These are phyloP conservation scores for Miltochrista miniata DNA, from an alignment of 2,888 invertebrate species.

Conservation along the genomic window DNA sequence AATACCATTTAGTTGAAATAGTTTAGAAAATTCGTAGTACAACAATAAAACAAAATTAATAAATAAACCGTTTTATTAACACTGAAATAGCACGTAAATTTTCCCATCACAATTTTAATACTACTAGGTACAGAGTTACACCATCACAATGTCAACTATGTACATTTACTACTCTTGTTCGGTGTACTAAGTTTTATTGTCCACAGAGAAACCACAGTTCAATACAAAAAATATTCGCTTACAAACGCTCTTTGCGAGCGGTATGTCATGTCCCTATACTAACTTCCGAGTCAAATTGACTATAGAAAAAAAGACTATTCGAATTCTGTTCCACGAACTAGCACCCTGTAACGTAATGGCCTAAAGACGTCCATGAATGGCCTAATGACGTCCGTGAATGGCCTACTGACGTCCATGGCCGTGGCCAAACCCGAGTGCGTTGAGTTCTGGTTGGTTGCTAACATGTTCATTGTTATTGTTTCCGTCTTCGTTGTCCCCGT, in stretches of 20 bases:
- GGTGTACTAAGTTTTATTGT: slow-evolving; percentile 18
- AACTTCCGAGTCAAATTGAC: slow-evolving; percentile 35
- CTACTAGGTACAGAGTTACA: slow-evolving; percentile 67
- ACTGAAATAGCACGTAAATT: slow-evolving; percentile 70
- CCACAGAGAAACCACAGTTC: slow-evolving; percentile 19
- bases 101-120: slow-evolving; percentile 71
- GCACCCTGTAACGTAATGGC: slow-evolving; percentile 35
- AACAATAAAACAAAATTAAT: slow-evolving; percentile 26
- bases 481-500: slow-evolving; percentile 44
- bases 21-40: too few relatives aligned
- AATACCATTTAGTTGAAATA: too few relatives aligned
- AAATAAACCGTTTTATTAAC: slow-evolving; percentile 71
- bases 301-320: slow-evolving; percentile 31
- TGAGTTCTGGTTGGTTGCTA: slow-evolving; percentile 32
- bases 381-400: too few relatives aligned
- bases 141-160: slow-evolving; percentile 55
- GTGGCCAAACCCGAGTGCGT: slow-evolving; percentile 48
- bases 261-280: slow-evolving; percentile 49
- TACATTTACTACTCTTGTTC: slow-evolving; percentile 33
- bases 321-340: slow-evolving; percentile 42
- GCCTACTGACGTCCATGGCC: slow-evolving; percentile 29
- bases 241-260: slow-evolving; percentile 43
- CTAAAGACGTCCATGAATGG: slow-evolving; percentile 14
- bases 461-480: slow-evolving; percentile 34
- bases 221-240: slow-evolving; percentile 24